Conservation (phyloP, 2,113 vertebrate species). For the Litocranius walleri region DNA sequence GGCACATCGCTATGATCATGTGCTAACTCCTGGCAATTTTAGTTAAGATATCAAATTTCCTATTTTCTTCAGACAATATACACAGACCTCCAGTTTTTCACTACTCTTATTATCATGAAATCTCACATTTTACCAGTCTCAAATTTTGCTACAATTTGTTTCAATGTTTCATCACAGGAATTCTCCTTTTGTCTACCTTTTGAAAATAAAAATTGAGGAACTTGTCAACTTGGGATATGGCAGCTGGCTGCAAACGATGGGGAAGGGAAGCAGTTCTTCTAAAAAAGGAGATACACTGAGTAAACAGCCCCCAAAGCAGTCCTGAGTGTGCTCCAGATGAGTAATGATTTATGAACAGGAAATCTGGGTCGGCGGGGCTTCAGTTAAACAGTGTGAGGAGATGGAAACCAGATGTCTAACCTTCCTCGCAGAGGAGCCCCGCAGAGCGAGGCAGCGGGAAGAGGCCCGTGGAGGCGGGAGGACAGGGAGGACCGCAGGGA, state of each 20-base stretch:
- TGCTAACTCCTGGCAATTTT: neutral
- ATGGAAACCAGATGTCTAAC: conserved; percentile 83
- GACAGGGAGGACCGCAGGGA: conserved; percentile 14
- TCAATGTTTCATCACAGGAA: neutral
- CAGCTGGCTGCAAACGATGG: accelerated
- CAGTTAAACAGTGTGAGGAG: conserved; percentile 47
- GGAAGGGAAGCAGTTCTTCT: neutral
- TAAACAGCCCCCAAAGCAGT: conserved; percentile 33
- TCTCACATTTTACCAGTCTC: neutral
- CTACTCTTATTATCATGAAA: neutral
- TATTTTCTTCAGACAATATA: neutral
- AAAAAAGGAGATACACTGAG: conserved; percentile 43
- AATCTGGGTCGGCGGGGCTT: conserved; percentile 38
- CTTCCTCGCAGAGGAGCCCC: conserved; percentile 57
- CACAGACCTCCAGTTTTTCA: neutral
- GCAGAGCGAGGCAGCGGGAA: neutral
- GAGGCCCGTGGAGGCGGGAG: neutral
- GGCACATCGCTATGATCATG: neutral
- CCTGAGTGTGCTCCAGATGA: conserved; percentile 50
- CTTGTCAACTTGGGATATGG: neutral
- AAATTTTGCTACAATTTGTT: neutral
- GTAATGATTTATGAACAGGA: conserved; percentile 72
- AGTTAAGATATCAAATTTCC: neutral
- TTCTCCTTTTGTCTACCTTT: neutral
- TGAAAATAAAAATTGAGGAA: neutral